Percentiles rank a stretch among this genome's conserved stretches.
phyloP scores from a whole-genome alignment of 2,888 invertebrate species.

The Drosophila tripunctata region DNA sequence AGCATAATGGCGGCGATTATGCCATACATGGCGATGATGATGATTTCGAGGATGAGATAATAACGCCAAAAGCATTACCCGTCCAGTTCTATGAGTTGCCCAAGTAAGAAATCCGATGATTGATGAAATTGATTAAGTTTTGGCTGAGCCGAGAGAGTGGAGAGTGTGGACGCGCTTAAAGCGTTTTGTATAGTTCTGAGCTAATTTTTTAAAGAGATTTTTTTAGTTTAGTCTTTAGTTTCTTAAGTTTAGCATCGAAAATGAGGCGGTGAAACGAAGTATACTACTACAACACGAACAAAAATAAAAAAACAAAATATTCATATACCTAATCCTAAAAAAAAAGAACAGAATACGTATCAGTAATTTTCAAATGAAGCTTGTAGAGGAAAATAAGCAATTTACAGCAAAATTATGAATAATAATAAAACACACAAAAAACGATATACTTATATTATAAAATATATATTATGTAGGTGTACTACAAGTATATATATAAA shows the following conservation, averaged over 20 bases:
- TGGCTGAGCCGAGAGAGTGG: constrained; percentile 41
- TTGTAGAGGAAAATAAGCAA: constrained; percentile 53
- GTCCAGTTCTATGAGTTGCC: constrained; percentile 83
- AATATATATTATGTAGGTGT: constrained; percentile 10
- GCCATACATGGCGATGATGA: constrained; percentile 82
- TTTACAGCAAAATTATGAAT: constrained; percentile 24
- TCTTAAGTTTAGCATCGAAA: constrained; percentile 71
- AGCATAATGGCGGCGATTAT: constrained; percentile 81
- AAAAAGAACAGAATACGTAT: constrained; percentile 45
- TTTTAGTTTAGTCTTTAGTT: constrained; percentile 72
- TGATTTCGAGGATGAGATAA: constrained; percentile 84
- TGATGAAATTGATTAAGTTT: not conserved
- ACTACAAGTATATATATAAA: constrained; percentile 7
- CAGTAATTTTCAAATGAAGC: constrained; percentile 65
- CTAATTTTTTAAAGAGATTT: constrained; percentile 66
- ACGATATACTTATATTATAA: constrained; percentile 17
- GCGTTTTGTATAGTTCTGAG: constrained; percentile 76
- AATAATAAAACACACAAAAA: constrained; percentile 33
- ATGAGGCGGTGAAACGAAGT: constrained; percentile 72
- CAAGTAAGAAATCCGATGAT: constrained; percentile 68
- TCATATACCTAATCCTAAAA: constrained; percentile 59
- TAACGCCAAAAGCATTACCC: constrained; percentile 84
- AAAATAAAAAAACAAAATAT: constrained; percentile 42
- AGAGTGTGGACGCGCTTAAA: constrained; percentile 57
- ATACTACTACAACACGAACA: constrained; percentile 57